Percentiles rank a stretch among this genome's conserved stretches.
Evolutionary conservation across 2,888 invertebrate genomes (phyloP).

Genomic region (Steinernema carpocapsae): DNA sequence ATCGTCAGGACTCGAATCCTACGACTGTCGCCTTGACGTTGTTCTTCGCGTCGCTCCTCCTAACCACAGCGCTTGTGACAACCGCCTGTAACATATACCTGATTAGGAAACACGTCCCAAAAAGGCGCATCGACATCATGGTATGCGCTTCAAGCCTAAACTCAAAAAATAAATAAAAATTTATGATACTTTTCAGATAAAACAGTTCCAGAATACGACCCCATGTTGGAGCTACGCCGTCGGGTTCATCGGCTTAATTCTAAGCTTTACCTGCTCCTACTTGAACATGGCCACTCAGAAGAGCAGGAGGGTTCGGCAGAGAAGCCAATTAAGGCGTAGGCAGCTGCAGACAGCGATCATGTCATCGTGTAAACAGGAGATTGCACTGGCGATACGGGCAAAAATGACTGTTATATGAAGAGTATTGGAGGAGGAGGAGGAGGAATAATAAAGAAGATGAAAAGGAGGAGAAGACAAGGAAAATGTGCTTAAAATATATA

Average conservation of each 20-base stretch:
- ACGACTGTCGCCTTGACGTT: not conserved
- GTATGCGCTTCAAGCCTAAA: not conserved
- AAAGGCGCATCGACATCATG: not conserved
- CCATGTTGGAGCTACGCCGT: slow-evolving; percentile 30
- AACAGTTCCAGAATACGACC: slow-evolving; percentile 15
- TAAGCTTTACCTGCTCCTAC: slow-evolving; percentile 24
- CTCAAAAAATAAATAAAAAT: too few relatives aligned
- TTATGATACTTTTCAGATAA: not conserved
- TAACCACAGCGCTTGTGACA: not conserved
- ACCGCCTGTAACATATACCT: slow-evolving; percentile 14
- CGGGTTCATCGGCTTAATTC: slow-evolving; percentile 4
- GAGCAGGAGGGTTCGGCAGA: slow-evolving; percentile 48
- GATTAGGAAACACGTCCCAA: not conserved
- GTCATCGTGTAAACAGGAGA: slow-evolving; percentile 51
- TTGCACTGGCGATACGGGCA: slow-evolving; percentile 53
- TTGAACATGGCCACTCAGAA: slow-evolving; percentile 15
- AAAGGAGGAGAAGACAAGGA: too few relatives aligned
- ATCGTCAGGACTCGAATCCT: not conserved
- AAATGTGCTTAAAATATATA: slow-evolving; percentile 1
- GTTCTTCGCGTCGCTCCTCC: not conserved
- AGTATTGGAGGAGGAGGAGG: too few relatives aligned
- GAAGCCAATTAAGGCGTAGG: slow-evolving; percentile 75
- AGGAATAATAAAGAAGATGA: too few relatives aligned
- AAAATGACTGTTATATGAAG: slow-evolving; percentile 51
- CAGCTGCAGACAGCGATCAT: slow-evolving; percentile 53